These are phyloP conservation scores for Eudorcas thomsonii DNA, from an alignment of 2,113 vertebrate species.

Conservation along the genomic window DNA sequence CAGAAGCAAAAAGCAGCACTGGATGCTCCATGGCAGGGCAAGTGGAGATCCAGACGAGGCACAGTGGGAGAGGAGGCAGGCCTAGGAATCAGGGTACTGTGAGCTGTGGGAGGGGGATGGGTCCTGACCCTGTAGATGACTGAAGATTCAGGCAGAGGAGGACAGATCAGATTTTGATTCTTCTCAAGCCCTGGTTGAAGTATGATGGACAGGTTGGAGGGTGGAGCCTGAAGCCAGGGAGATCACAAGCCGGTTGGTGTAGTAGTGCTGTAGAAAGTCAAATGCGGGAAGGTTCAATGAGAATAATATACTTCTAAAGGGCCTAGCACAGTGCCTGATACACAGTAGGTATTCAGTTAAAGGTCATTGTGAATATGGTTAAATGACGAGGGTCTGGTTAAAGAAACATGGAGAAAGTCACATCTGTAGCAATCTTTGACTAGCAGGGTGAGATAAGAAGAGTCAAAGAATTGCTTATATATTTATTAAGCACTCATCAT, in stretches of 20 bases:
- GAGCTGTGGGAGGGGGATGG: fast-evolving
- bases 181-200: neutral
- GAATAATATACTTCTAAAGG: neutral
- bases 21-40: neutral
- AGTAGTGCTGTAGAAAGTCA: neutral
- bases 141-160: neutral
- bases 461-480: neutral
- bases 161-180: neutral
- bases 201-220: neutral
- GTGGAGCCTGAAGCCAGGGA: neutral
- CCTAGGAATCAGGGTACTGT: neutral
- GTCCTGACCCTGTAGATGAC: fast-evolving
- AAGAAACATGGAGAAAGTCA: neutral
- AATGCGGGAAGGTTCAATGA: neutral
- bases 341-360: neutral
- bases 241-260: neutral
- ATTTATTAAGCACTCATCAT: neutral
- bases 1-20: fast-evolving
- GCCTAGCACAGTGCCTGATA: neutral
- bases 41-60: neutral
- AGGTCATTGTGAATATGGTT: neutral
- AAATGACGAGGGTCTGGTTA: neutral
- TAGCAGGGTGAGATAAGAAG: neutral
- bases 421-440: neutral
- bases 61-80: fast-evolving